Evolutionary conservation across 2,113 vertebrate species (phyloP).

Genomic region (Scartelaos histophorus): DNA sequence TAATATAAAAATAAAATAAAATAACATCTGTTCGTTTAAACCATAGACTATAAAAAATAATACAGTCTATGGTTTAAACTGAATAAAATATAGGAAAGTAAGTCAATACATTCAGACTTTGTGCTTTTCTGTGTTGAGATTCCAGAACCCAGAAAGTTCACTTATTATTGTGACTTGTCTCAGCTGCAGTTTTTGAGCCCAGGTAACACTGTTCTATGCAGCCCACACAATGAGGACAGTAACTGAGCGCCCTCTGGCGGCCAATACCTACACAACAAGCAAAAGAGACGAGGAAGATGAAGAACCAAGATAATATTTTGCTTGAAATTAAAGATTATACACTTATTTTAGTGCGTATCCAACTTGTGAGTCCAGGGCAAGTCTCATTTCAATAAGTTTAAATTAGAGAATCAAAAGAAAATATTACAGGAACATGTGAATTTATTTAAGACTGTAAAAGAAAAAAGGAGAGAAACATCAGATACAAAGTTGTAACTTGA

Average conservation of each 20-base stretch:
- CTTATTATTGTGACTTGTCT: too few relatives aligned
- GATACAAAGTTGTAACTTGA: constrained; percentile 65
- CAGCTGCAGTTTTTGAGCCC: too few relatives aligned
- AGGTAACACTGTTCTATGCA: background rate
- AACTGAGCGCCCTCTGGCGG: background rate
- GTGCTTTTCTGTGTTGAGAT: too few relatives aligned
- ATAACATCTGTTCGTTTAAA: too few relatives aligned
- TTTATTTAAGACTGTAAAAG: constrained; percentile 74
- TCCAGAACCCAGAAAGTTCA: too few relatives aligned
- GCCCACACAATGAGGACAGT: background rate
- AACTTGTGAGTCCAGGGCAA: background rate
- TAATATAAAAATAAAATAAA: too few relatives aligned
- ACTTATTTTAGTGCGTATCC: background rate
- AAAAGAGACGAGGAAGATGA: background rate
- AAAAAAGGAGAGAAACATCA: constrained; percentile 60
- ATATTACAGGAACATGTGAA: constrained; percentile 56
- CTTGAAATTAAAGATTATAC: background rate
- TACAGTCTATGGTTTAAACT: too few relatives aligned
- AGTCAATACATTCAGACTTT: too few relatives aligned
- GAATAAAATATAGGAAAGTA: too few relatives aligned
- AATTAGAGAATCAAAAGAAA: background rate
- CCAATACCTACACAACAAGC: background rate
- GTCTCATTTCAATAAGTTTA: background rate
- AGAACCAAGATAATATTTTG: background rate
- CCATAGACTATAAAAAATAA: too few relatives aligned